A percentile compares a stretch with the other conserved stretches of the same genome.
Conservation (phyloP, 2,113 vertebrate species). For the Chlorodrepanis virens region DNA sequence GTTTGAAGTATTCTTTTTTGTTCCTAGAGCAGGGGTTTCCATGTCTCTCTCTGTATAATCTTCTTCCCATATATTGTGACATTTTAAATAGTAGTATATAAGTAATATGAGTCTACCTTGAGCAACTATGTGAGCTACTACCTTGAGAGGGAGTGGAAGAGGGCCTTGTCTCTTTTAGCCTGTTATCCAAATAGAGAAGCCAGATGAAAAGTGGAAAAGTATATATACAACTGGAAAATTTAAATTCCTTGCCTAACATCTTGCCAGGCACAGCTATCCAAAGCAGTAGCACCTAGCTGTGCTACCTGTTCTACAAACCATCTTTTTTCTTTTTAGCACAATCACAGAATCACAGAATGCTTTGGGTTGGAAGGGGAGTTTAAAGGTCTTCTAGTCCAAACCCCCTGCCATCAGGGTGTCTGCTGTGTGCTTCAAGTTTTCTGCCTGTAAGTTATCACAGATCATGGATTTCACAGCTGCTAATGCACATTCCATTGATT, state of each 20-base stretch:
- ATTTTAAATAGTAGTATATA: background rate
- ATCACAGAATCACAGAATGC: background rate
- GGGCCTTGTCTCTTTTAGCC: background rate
- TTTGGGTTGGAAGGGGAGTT: background rate
- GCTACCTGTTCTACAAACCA: background rate
- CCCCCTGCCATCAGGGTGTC: rapidly evolving
- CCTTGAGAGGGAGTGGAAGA: background rate
- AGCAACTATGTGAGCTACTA: background rate
- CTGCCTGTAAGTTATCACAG: background rate
- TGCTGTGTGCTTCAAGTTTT: background rate
- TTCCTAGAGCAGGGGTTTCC: background rate
- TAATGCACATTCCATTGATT: background rate
- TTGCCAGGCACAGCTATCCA: background rate
- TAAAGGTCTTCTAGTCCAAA: background rate
- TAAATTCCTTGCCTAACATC: background rate
- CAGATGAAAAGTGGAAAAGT: background rate
- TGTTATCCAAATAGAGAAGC: background rate
- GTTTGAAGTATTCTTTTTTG: background rate
- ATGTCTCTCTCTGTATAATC: background rate
- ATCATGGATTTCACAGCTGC: background rate
- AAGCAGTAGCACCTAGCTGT: background rate
- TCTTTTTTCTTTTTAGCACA: background rate
- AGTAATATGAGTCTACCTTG: background rate
- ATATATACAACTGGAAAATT: background rate
- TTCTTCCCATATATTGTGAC: background rate